Evolutionary conservation across 2,888 invertebrate species (phyloP).

Genomic region (Ceriagrion tenellum): DNA sequence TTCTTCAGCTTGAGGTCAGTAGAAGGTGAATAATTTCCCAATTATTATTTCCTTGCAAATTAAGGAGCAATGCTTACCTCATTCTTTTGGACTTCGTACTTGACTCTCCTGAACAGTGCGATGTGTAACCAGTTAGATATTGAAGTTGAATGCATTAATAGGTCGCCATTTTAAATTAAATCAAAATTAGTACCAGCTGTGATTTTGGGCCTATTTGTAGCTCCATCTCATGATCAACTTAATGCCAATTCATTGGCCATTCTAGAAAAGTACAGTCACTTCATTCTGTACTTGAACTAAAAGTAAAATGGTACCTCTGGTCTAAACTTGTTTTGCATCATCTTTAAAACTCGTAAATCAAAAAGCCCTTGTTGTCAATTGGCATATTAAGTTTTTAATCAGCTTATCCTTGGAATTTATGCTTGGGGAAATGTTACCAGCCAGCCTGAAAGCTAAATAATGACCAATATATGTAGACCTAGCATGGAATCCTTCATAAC

Average conservation of each 20-base stretch:
- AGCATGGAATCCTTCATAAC: constrained; percentile 65
- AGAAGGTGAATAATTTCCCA: background rate
- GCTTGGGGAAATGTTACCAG: background rate
- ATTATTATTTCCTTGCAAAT: background rate
- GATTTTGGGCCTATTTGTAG: background rate
- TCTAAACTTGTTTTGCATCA: background rate
- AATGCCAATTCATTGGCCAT: background rate
- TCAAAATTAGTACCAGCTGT: background rate
- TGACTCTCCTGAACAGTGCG: background rate
- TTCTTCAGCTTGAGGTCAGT: background rate
- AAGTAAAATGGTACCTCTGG: background rate
- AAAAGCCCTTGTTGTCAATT: background rate
- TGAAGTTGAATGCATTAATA: background rate
- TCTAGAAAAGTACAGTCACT: background rate
- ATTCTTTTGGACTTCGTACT: background rate
- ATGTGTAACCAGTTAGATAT: background rate
- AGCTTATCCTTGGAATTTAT: background rate
- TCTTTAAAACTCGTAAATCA: background rate
- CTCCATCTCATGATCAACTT: background rate
- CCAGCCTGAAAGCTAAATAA: constrained; percentile 26
- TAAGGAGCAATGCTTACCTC: background rate
- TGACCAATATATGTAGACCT: constrained; percentile 21
- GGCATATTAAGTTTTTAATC: background rate
- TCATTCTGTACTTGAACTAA: background rate
- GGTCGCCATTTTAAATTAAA: background rate